Conservation (phyloP, 2,113 vertebrate species). For the Ivindomyrus marchei region DNA sequence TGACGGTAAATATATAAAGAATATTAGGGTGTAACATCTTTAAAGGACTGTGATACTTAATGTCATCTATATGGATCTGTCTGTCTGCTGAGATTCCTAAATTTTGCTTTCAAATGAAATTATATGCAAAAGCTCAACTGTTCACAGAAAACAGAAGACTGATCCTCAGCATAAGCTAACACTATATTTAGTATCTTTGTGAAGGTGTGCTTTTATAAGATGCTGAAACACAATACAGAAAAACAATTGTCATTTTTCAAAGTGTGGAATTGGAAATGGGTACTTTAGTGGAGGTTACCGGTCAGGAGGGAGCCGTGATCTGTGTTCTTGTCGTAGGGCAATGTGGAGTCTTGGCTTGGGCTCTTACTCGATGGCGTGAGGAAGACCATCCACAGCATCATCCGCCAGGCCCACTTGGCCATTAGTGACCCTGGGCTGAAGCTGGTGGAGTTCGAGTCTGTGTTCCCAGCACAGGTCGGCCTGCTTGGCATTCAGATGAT, state of each 20-base stretch:
- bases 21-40: not conserved
- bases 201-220: not conserved
- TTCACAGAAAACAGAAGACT: no score
- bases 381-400: constrained; percentile 58
- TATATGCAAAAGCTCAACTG: not conserved
- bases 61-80: not conserved
- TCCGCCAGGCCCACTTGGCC: constrained; percentile 53
- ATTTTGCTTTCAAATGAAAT: not conserved
- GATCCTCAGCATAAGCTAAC: not conserved
- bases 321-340: constrained; percentile 45
- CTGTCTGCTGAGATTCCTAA: not conserved
- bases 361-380: constrained; percentile 57
- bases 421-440: constrained; percentile 58
- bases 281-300: not conserved
- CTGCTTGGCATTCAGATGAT: constrained; percentile 83
- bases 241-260: not conserved
- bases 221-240: not conserved
- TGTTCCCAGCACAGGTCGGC: constrained; percentile 77
- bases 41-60: not conserved
- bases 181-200: not conserved
- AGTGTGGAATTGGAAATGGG: not conserved
- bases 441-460: constrained; percentile 66
- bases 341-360: constrained; percentile 59
- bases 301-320: not conserved
- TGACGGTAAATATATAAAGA: not conserved